phyloP scores from a whole-genome alignment of 2,888 invertebrate genomes.

The Eupithecia centaureata region DNA sequence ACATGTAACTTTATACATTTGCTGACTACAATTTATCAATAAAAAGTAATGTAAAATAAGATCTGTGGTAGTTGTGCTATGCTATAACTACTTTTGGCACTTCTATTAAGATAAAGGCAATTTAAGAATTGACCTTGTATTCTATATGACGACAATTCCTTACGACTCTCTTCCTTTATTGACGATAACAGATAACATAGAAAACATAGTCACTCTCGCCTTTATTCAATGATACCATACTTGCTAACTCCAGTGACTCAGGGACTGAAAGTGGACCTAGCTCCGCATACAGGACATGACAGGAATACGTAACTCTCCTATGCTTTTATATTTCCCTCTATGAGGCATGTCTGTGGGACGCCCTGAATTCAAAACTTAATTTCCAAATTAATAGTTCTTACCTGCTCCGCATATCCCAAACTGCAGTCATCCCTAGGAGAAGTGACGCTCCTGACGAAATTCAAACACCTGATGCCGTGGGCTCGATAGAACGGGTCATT shows the following conservation, averaged over 20 bases:
- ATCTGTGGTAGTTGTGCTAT: neutral
- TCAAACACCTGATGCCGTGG: conserved; percentile 82
- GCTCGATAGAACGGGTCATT: conserved; percentile 81
- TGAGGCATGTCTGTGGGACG: too few relatives aligned
- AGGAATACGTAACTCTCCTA: neutral
- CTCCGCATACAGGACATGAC: too few relatives aligned
- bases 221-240: too few relatives aligned
- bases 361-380: too few relatives aligned
- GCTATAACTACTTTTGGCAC: neutral
- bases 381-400: conserved; percentile 44
- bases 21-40: too few relatives aligned
- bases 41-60: neutral
- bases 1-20: too few relatives aligned
- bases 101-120: neutral
- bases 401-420: conserved; percentile 84
- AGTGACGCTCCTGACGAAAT: conserved; percentile 85
- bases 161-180: neutral
- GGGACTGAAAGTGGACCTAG: too few relatives aligned
- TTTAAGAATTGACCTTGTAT: neutral
- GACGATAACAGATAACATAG: neutral
- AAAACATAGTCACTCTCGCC: neutral
- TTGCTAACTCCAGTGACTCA: too few relatives aligned
- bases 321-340: neutral
- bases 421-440: conserved; percentile 82
- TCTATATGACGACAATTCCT: neutral